Base-by-base conservation (phyloP, 2,888 invertebrate species). In the Andrena marginata region DNA sequence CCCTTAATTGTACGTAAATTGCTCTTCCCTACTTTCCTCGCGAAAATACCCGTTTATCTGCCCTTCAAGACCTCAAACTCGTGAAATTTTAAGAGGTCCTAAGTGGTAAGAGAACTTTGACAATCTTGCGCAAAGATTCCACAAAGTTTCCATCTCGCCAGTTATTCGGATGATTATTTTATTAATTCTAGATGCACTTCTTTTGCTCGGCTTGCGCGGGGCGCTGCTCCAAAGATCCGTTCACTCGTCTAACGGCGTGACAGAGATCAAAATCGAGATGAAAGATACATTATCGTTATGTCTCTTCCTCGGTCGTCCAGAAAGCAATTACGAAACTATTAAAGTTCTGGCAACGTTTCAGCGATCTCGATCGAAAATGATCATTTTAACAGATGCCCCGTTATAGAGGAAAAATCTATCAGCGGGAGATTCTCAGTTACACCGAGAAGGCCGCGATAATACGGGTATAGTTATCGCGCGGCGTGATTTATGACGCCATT, bases 401-500 rank as follows among this genome's bases (percentile, higher is more conserved):
- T 70, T 74, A 62, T 54, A 23, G 49, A 51, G 71, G 71, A 77
- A 80, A 86, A 88, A 88, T 88, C 84, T 82, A 83, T 88, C 87
- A 78, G 56, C 54, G 70, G 23, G 29, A 77, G 72, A 87, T 82
- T 82, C 77, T 76, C 80, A 84, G 78, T 86, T 86, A 82, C 73
- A 84, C 62, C 67, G 65, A 26, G 26, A 67, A 56, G 31, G 62
- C 51, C 72, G 60, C 70, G 80, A 79, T 87, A 85, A 83, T 86
- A 83, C 80, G 80, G 54, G 82, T 78, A 67, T 85, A 82, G 87
- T 84, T 87, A 88, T 88, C 87, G 86, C 74, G 65, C 76, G 79
- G 84, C 87, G 86, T 91, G 89, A 91, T 90, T 91, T 89, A 91
- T 81, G 88, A 86, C 72, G 85, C 90, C 87, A 89, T 92, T 91